phyloP scores from a whole-genome alignment of 2,113 vertebrate genomes.

The Boulengerochromis microlepis region DNA sequence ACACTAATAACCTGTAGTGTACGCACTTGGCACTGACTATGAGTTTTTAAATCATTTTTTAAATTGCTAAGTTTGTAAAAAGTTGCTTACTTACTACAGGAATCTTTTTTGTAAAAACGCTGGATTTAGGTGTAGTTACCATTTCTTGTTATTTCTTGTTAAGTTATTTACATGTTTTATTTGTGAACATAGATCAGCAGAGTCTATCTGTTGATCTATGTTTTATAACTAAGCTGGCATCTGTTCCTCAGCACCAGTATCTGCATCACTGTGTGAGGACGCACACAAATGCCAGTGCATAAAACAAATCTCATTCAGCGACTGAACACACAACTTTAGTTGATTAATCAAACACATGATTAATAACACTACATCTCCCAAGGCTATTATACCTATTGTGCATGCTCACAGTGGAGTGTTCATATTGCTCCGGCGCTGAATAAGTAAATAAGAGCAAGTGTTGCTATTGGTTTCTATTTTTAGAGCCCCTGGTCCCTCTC shows the following conservation, averaged over 20 bases:
- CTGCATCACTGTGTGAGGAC: background rate
- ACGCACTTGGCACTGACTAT: background rate
- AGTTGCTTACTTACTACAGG: background rate
- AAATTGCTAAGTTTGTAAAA: background rate
- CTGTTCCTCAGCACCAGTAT: background rate
- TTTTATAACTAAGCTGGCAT: background rate
- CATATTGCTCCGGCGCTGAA: conserved; percentile 14
- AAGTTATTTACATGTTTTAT: background rate
- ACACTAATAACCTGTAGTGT: background rate
- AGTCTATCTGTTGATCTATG: background rate
- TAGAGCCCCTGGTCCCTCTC: conserved; percentile 23
- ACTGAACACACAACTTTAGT: background rate
- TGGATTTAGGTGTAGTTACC: background rate
- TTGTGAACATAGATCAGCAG: background rate
- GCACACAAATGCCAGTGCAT: background rate
- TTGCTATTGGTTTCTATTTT: conserved; percentile 56
- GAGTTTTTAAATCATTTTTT: background rate
- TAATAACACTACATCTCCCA: conserved; percentile 17
- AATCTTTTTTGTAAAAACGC: background rate
- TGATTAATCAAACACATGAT: conserved; percentile 40
- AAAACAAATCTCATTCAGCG: background rate
- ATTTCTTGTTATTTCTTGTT: background rate
- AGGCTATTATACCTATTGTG: background rate
- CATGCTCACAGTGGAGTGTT: conserved; percentile 2
- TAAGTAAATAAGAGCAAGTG: conserved; percentile 42